Evolutionary conservation across 2,797 vertebrate species (phyloP).

Genomic region (Sebastes taczanowskii): DNA sequence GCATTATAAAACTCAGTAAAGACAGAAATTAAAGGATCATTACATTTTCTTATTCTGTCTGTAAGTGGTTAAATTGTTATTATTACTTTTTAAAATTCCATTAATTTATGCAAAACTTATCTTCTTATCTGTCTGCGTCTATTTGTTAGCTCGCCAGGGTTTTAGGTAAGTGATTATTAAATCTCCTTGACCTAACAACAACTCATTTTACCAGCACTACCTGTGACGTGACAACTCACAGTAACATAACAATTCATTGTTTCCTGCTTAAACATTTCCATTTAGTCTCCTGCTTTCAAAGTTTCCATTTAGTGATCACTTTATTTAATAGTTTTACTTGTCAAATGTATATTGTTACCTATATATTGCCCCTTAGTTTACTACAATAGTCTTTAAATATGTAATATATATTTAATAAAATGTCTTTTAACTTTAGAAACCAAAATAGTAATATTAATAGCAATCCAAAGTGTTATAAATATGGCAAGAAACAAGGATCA

Average conservation of each 20-base stretch:
- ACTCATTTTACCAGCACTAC: neutral
- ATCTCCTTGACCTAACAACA: too few relatives aligned
- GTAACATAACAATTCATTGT: too few relatives aligned
- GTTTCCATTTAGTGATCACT: neutral
- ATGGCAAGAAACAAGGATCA: neutral
- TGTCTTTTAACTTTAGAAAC: too few relatives aligned
- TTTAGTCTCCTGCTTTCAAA: neutral
- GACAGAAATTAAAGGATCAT: neutral
- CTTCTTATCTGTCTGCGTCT: neutral
- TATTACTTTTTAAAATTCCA: neutral
- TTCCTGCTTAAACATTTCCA: neutral
- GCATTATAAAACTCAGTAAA: too few relatives aligned
- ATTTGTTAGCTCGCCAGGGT: neutral
- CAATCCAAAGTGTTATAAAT: too few relatives aligned
- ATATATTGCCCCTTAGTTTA: neutral
- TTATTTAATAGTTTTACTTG: neutral
- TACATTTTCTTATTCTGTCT: neutral
- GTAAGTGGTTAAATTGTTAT: neutral
- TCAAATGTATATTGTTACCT: neutral
- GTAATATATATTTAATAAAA: too few relatives aligned
- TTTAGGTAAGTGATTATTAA: too few relatives aligned
- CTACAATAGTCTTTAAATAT: neutral
- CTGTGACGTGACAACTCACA: neutral
- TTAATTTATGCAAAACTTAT: neutral
- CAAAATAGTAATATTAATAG: too few relatives aligned